Evolutionary conservation across 1,140 invertebrate genomes (phyloP).

Genomic region (Gryon sp.): DNA sequence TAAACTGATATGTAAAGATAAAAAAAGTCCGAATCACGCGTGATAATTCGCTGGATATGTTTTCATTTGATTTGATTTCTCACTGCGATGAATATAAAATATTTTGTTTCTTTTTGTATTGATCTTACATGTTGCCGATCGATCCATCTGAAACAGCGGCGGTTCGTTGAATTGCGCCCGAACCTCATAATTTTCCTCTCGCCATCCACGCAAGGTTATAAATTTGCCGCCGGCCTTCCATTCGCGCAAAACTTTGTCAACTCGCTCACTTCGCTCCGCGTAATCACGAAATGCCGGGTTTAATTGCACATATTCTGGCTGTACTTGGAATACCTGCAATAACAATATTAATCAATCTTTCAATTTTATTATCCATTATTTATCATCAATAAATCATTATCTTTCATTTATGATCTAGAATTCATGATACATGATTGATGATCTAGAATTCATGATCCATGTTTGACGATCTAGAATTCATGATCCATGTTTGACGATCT

Average conservation of each 20-base stretch:
- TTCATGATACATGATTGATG: no score
- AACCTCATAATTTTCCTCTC: conserved; percentile 95
- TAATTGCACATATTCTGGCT: conserved; percentile 86
- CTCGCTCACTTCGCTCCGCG: conserved; percentile 86
- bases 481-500: no score
- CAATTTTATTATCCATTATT: no score
- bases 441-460: no score
- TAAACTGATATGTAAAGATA: no score
- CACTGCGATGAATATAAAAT: no score
- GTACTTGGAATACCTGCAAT: conserved; percentile 84
- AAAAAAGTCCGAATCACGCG: no score
- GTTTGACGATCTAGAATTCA: no score
- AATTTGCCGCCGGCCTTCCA: conserved; percentile 83
- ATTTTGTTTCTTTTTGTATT: no score
- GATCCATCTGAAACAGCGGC: conserved; percentile 92
- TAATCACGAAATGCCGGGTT: conserved; percentile 92
- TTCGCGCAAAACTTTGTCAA: conserved; percentile 89
- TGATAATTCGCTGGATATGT: no score
- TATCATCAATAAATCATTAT: no score
- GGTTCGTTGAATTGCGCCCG: conserved; percentile 84
- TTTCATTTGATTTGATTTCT: conserved; percentile 6
- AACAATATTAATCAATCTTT: conserved; percentile 1
- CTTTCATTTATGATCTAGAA: no score
- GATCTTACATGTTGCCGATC: conserved; percentile 90
- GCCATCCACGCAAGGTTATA: conserved; percentile 90